Evolutionary conservation across 2,113 vertebrate species (phyloP).

Genomic region (Pteronura brasiliensis): DNA sequence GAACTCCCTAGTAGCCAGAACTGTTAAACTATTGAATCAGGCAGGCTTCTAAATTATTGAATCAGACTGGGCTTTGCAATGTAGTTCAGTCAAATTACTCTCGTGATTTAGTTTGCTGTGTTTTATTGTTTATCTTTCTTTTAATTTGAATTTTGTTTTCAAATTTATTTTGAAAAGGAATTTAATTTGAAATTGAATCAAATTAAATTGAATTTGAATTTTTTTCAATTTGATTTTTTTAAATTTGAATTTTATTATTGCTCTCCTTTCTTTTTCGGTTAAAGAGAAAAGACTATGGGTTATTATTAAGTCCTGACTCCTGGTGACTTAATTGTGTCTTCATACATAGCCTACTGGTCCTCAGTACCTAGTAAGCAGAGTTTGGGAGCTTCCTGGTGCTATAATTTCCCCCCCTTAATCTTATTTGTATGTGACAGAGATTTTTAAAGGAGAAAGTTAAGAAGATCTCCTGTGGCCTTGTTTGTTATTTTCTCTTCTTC

Average conservation of each 20-base stretch:
- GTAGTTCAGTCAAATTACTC: background rate
- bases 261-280: background rate
- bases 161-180: no score
- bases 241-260: background rate
- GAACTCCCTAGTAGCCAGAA: background rate
- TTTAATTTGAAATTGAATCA: no score
- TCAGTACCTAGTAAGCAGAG: background rate
- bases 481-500: conserved; percentile 30
- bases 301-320: background rate
- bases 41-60: background rate
- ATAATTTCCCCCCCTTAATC: background rate
- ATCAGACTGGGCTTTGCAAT: background rate
- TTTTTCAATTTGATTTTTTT: no score
- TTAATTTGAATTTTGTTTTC: background rate
- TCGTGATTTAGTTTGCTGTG: conserved; percentile 24
- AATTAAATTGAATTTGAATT: no score
- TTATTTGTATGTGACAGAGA: background rate
- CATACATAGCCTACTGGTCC: background rate
- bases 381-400: background rate
- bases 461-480: background rate
- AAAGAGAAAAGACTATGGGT: background rate
- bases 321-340: background rate
- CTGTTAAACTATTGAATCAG: background rate
- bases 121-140: conserved; percentile 17
- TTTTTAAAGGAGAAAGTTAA: conserved; percentile 7